Evolutionary conservation across 2,797 vertebrate species (phyloP), one percentile per base, ranked within the genome.

Genomic region (Anguilla pacifica): DNA sequence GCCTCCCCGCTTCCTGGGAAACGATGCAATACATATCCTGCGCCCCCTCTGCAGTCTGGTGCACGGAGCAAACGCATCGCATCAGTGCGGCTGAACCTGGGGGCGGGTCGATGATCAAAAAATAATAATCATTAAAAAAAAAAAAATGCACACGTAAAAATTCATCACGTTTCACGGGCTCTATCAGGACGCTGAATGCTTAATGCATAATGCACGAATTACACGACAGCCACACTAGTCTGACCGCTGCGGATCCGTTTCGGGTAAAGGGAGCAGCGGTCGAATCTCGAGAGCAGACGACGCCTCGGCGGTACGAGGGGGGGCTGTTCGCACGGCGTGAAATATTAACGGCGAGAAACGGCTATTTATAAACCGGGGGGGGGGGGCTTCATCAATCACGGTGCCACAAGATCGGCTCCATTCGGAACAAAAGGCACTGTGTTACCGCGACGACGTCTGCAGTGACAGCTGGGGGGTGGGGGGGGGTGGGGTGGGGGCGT

Each of bases 371-470:
- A 84, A 59, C n/a, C 43, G 19, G 11, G 6, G 11, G 49, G 43
- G 19, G 1, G n/a, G 6, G 19, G 11, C 35, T 35, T 35, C 25
- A 61, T 79, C 49, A n/a, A 70, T 74, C 46, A 19, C 86, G n/a
- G 3, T 7, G 2, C 53, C 19, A 87, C 85, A 74, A 90, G 85
- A 79, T 84, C 43, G 85, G 74, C 89, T 88, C 88, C 79, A 17
- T 87, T 89, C 49, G 79, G 61, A 86, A 74, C 77, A 89, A 86
- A 88, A 84, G 83, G 85, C 88, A 87, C 93, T 91, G 89, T 6
- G 74, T 90, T 92, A 92, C 89, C 91, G 89, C 84, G 51, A 92
- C 61, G 93, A 91, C 94, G 92, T 92, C 94, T 92, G 89, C 35
- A 90, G 81, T 89, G 84, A 67, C 53, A 88, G 92, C 85, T 89